Evolutionary conservation across 2,113 vertebrate genomes (phyloP), one percentile per base, ranked within the genome.

Genomic region (Malurus melanocephalus): DNA sequence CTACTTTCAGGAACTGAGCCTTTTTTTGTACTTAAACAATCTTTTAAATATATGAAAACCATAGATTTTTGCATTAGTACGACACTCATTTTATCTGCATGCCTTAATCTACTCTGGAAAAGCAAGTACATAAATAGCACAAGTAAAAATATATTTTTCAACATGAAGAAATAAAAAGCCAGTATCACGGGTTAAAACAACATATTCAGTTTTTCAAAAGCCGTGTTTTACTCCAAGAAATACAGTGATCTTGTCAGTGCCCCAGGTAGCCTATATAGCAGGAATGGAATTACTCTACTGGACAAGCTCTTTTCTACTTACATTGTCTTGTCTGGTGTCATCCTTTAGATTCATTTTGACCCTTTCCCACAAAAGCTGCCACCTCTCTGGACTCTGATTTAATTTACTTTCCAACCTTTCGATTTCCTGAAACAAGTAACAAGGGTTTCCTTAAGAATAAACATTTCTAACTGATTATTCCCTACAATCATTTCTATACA

Each of bases 341-440:
- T 99, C 99, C 94, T 98, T 98, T 51, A 99, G 97, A 92, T 98
- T 99, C 65, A 97, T 85, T 65, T 97, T 97, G 84, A 98, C 97
- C 88, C 97, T 98, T 95, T 99, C 99, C 98, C 99, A 98, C 59
- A 98, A 96, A n/a, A 97, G 97, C 65, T 99, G 98, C 99, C 99
- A 99, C 85, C 97, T 98, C 92, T 99, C 99, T 30, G 98, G 96
- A 43, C 89, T 96, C 96, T 99, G 99, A 92, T 98, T 98, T 93
- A 99, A 96, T 95, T 98, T 98, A 38, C 93, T 97, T 94, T 99
- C 99, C 96, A 99, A 93, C 95, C 96, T 98, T 97, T 99, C 98
- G 1, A 99, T 98, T 96, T 99, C 99, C 99, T 99, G 96, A 73
- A 97, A 97, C 53, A 76, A 90, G 89, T 14, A 51, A 88, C 33